Evolutionary conservation across 2,888 invertebrate species (phyloP), one percentile per base, ranked within the genome.

Genomic region (Clistopyga incitator): DNA sequence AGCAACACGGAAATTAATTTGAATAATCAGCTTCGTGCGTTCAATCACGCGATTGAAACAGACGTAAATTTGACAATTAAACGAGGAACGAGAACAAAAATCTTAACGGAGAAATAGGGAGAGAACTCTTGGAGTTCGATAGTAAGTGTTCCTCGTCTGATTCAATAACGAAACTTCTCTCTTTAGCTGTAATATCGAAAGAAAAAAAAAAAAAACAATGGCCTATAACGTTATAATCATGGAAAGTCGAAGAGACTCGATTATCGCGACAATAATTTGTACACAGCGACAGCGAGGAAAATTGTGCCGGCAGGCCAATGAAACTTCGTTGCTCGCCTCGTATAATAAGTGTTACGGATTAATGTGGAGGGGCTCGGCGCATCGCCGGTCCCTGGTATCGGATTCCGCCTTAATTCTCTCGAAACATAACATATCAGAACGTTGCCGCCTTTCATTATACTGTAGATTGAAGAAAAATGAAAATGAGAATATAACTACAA

Each of bases 351-450:
- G 47, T 50, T 59, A 25, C 4, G 74, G 45, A 50, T 74, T 77
- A 56, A 71, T 42, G 52, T 54, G 65, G 34, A 23, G 18, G n/a
- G 42, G 25, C 8, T 56, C 42, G 20, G 10, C 34, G 3, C 8
- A 6, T 23, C 20, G 42, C 25, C 20, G 18, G 29, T n/a, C 50
- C 34, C 50, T 34, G 75, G 61, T 81, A 81, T 86, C 80, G 81
- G 78, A 85, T 87, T 78, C 72, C 78, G 86, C 82, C 86, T 84
- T 81, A 84, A 86, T 82, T 88, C 84, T 86, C 84, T 88, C 86
- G 84, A 86, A 84, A 84, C 89, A 87, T 88, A 87, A 89, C 90
- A 90, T 90, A 90, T 90, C 90, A 90, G 84, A 84, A 86, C 86
- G 76, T 86, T 76, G 87, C 88, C 87, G 89, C 89, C 89, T 89